phyloP scores from a whole-genome alignment of 2,888 invertebrate genomes.

The Drosophila paracracens region DNA sequence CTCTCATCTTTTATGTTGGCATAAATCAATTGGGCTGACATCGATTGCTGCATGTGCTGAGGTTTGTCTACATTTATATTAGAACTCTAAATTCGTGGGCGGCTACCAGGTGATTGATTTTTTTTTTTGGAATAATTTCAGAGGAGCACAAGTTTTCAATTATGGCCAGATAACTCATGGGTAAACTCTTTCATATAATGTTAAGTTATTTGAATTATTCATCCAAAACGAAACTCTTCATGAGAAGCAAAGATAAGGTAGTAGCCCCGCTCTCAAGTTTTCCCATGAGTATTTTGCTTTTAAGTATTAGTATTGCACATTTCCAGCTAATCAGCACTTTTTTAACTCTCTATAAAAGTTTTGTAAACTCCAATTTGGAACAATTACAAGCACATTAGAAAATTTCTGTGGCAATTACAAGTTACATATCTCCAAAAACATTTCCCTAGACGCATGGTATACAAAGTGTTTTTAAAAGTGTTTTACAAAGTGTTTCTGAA shows the following conservation, averaged over 20 bases:
- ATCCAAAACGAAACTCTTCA: background rate
- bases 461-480: conserved; percentile 31
- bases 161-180: background rate
- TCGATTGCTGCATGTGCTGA: conserved; percentile 65
- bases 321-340: conserved; percentile 23
- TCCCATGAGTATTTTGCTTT: background rate
- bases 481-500: conserved; percentile 43
- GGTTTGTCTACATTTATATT: conserved; percentile 37
- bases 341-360: conserved; percentile 36
- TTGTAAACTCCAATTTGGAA: conserved; percentile 41
- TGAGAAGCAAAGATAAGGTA: background rate
- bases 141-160: conserved; percentile 1
- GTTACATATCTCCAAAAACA: conserved; percentile 23
- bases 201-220: background rate
- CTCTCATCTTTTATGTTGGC: conserved; percentile 61
- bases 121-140: background rate
- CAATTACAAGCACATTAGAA: conserved; percentile 44
- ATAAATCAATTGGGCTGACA: conserved; percentile 69
- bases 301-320: background rate
- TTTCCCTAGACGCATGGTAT: conserved; percentile 41
- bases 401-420: conserved; percentile 18
- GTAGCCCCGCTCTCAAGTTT: background rate
- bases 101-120: conserved; percentile 29
- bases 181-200: background rate
- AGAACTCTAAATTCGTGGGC: conserved; percentile 38